Conservation (phyloP, 2,113 vertebrate genomes). For the Tachycineta bicolor region DNA sequence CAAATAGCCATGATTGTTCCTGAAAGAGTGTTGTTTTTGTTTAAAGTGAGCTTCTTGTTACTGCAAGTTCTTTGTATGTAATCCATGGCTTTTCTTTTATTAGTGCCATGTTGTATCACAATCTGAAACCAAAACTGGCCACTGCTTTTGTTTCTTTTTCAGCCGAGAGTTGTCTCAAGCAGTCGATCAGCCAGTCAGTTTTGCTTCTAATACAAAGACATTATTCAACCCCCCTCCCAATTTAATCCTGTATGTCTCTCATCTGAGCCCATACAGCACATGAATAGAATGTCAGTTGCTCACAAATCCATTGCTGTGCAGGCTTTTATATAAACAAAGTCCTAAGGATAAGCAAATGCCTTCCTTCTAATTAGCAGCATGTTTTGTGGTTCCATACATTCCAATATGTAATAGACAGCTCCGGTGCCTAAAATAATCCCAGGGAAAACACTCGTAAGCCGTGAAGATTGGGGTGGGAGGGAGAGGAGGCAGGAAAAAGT, state of each 20-base stretch:
- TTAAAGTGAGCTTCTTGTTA: neutral
- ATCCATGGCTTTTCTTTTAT: neutral
- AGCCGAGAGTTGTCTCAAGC: neutral
- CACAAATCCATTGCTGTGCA: slow-evolving; percentile 6
- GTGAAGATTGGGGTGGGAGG: neutral
- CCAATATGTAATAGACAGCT: slow-evolving; percentile 1
- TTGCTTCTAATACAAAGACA: neutral
- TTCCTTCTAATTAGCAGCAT: slow-evolving; percentile 35
- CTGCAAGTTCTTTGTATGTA: neutral
- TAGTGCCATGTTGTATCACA: neutral
- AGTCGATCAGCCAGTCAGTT: neutral
- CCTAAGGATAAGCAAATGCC: slow-evolving; percentile 34
- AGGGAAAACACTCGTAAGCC: neutral
- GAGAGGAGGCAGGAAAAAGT: slow-evolving; percentile 3
- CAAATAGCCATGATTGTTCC: neutral
- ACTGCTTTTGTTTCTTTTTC: neutral
- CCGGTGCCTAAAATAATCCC: slow-evolving; percentile 2
- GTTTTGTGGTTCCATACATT: slow-evolving; percentile 50
- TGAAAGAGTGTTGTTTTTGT: neutral
- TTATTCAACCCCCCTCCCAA: neutral
- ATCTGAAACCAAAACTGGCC: neutral
- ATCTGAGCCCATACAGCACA: neutral
- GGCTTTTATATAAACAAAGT: slow-evolving; percentile 30
- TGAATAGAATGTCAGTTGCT: slow-evolving; percentile 10
- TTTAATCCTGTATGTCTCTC: neutral